phyloP scores from a whole-genome alignment of 2,113 vertebrate genomes.

The Paracanthobrama guichenoti region DNA sequence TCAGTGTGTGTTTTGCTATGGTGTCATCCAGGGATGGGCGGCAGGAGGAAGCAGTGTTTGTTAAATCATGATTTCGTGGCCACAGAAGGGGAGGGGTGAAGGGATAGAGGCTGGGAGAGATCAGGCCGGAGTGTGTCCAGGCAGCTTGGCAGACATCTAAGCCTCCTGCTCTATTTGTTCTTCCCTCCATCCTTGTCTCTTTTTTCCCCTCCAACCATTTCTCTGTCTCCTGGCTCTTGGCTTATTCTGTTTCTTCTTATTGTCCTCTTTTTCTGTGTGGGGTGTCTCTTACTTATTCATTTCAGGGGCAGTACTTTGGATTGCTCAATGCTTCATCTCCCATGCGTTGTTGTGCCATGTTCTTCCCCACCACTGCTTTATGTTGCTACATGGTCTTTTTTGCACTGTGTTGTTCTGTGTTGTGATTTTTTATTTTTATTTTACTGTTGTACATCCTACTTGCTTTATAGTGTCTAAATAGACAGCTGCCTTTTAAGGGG shows the following conservation, averaged over 20 bases:
- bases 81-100: neutral
- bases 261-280: conserved; percentile 25
- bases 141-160: conserved; percentile 33
- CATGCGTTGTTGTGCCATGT: conserved; percentile 14
- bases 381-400: neutral
- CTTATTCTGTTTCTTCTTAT: conserved; percentile 35
- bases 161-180: conserved; percentile 51
- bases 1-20: conserved; percentile 58
- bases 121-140: conserved; percentile 18
- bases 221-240: conserved; percentile 62
- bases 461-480: conserved; percentile 1
- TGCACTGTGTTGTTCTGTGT: neutral
- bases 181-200: conserved; percentile 59
- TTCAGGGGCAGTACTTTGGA: conserved; percentile 15
- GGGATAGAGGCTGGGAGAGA: conserved; percentile 7
- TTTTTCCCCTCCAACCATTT: conserved; percentile 57
- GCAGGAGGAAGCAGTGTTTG: conserved; percentile 35
- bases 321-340: neutral
- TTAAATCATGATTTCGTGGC: conserved; percentile 30
- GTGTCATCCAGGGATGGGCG: conserved; percentile 66
- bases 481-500: neutral
- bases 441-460: neutral
- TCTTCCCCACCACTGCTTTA: neutral
- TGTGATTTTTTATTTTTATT: conserved; percentile 61
- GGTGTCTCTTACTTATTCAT: conserved; percentile 47